Conservation (phyloP, 1,140 invertebrate genomes). For the Macrocentrus cingulum region DNA sequence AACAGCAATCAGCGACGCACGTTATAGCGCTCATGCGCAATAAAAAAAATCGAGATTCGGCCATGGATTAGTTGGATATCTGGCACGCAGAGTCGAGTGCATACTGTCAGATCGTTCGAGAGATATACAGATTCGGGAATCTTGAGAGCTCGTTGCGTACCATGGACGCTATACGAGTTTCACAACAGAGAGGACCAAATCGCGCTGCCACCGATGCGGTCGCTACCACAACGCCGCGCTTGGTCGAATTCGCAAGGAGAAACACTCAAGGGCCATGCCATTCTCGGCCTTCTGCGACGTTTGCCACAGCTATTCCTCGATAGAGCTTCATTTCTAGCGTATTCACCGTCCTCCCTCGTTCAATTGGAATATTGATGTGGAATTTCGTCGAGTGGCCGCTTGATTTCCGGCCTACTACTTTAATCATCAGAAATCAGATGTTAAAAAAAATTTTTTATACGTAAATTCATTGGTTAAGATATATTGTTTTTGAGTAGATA, state of each 20-base stretch:
- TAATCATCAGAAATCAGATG: too few species aligned
- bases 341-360: too few species aligned
- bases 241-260: constrained; percentile 21
- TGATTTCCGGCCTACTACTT: too few species aligned
- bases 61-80: background rate
- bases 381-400: too few species aligned
- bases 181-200: constrained; percentile 2
- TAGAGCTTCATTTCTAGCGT: too few species aligned
- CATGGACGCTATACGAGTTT: constrained; percentile 23
- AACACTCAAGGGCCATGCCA: constrained; percentile 20
- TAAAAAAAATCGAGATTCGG: background rate
- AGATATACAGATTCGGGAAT: constrained; percentile 43
- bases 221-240: constrained; percentile 3
- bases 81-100: constrained; percentile 24
- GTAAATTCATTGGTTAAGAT: too few species aligned
- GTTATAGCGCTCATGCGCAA: too few species aligned
- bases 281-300: constrained; percentile 1
- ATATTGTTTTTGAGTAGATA: too few species aligned
- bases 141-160: constrained; percentile 39
- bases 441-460: too few species aligned
- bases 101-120: constrained; percentile 34
- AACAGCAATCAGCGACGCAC: too few species aligned
- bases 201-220: constrained; percentile 12
- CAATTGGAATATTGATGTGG: too few species aligned
- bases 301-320: background rate